Evolutionary conservation across 2,888 invertebrate species (phyloP).

Genomic region (Unio delphinus): DNA sequence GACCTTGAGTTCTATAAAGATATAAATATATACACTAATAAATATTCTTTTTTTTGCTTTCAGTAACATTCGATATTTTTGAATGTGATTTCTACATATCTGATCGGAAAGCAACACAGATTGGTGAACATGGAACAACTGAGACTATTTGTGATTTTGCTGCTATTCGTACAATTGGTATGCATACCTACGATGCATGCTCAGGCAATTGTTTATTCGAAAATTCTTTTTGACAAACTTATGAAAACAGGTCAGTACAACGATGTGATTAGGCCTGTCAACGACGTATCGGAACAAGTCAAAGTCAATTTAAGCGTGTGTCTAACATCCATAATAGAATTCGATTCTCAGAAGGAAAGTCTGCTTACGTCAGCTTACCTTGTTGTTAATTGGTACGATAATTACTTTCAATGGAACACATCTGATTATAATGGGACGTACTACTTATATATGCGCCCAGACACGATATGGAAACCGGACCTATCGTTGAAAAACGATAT

Average conservation of each 20-base stretch:
- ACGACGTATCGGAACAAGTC: constrained; percentile 7
- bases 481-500: constrained; percentile 3
- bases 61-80: no score
- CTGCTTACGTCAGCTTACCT: constrained; percentile 24
- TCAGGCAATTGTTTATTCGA: constrained; percentile 2
- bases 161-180: background rate
- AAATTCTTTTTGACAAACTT: constrained; percentile 4
- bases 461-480: constrained; percentile 6
- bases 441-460: background rate
- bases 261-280: constrained; percentile 12
- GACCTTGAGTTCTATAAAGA: no score
- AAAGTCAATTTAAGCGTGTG: constrained; percentile 19
- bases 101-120: no score
- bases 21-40: no score
- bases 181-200: background rate
- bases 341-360: constrained; percentile 19
- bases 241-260: constrained; percentile 16
- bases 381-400: constrained; percentile 19
- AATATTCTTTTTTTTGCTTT: no score
- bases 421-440: constrained; percentile 9
- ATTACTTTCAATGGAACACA: constrained; percentile 17
- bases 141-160: background rate
- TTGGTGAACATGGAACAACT: no score
- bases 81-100: no score
- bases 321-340: constrained; percentile 16